These are phyloP conservation scores for Xiphophorus maculatus DNA, from an alignment of 2,113 vertebrate genomes.

Conservation along the genomic window DNA sequence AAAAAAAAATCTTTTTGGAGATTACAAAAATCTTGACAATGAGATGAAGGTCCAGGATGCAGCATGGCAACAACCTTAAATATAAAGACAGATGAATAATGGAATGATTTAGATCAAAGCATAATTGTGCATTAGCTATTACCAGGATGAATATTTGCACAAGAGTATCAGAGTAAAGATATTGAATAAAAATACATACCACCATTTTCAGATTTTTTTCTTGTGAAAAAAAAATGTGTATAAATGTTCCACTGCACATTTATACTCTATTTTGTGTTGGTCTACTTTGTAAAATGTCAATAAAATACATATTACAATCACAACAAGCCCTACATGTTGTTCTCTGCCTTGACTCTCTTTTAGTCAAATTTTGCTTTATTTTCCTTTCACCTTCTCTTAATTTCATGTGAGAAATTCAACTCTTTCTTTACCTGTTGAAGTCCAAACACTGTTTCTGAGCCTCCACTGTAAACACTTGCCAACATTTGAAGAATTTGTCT, in stretches of 20 bases:
- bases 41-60: neutral
- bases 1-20: neutral
- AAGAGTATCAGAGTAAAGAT: neutral
- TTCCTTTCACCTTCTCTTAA: neutral
- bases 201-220: neutral
- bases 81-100: neutral
- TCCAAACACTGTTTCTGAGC: conserved; percentile 8
- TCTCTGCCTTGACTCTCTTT: neutral
- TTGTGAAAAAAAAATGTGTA: neutral
- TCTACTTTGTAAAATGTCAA: neutral
- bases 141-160: no score
- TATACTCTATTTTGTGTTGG: neutral
- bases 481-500: conserved; percentile 29
- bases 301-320: no score
- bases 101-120: no score
- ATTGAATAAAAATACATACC: neutral
- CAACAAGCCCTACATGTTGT: no score
- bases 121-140: no score
- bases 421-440: conserved; percentile 10
- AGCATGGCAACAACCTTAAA: neutral
- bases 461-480: conserved; percentile 25
- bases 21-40: neutral
- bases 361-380: no score
- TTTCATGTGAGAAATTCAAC: neutral
- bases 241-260: neutral